Conservation (phyloP, 2,797 vertebrate genomes). For the Acanthurus lineatus region DNA sequence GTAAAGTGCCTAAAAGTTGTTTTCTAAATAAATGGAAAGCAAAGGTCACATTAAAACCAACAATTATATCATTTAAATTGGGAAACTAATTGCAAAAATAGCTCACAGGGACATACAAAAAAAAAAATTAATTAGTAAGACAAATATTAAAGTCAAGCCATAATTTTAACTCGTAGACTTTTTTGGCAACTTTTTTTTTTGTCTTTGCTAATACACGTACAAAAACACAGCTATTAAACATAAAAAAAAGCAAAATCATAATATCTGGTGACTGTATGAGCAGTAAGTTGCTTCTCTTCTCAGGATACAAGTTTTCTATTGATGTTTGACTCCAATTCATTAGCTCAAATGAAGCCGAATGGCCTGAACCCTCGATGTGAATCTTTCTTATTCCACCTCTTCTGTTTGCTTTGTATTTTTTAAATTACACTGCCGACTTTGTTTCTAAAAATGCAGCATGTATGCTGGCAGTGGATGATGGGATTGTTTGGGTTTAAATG, state of each 20-base stretch:
- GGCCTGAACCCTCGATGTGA: neutral
- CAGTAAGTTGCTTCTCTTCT: neutral
- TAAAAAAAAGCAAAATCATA: neutral
- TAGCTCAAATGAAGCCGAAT: neutral
- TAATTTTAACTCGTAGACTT: too few relatives aligned
- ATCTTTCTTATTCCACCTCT: too few relatives aligned
- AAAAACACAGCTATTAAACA: neutral
- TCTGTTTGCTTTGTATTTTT: neutral
- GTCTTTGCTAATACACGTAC: too few relatives aligned
- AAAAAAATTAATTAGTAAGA: too few relatives aligned
- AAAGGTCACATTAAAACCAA: too few relatives aligned
- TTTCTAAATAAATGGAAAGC: too few relatives aligned
- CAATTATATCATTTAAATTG: too few relatives aligned
- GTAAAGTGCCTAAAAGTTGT: too few relatives aligned
- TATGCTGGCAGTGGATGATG: constrained; percentile 17
- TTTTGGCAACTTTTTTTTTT: too few relatives aligned
- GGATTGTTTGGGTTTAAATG: constrained; percentile 27
- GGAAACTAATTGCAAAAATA: too few relatives aligned
- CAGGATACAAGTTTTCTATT: neutral
- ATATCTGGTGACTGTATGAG: constrained; percentile 3
- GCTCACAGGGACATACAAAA: too few relatives aligned
- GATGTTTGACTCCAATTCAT: constrained; percentile 4
- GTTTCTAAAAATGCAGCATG: constrained; percentile 20
- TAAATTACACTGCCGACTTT: neutral
- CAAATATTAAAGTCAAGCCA: too few relatives aligned